phyloP scores from a whole-genome alignment of 2,797 vertebrate species.

The Peromyscus aztecus region DNA sequence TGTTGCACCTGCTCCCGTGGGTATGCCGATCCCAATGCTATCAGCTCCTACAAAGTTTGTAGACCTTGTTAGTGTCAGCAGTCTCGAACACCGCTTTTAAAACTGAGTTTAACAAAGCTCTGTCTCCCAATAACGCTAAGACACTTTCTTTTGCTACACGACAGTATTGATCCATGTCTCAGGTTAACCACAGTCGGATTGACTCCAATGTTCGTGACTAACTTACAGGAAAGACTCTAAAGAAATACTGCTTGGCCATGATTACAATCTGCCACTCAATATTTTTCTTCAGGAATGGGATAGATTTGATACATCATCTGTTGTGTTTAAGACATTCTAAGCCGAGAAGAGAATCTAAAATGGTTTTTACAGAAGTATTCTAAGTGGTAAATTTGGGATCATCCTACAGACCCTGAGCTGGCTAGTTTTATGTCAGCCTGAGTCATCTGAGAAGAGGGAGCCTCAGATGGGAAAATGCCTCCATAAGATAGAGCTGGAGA shows the following conservation, averaged over 20 bases:
- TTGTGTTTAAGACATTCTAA: conserved; percentile 52
- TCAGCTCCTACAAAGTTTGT: not conserved
- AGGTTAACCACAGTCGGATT: not conserved
- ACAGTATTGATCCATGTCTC: not conserved
- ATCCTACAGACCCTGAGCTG: not conserved
- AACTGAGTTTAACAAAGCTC: not conserved
- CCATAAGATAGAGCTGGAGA: not conserved
- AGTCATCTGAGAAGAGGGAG: not conserved
- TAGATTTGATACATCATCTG: conserved; percentile 1
- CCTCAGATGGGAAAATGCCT: not conserved
- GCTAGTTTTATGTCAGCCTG: not conserved
- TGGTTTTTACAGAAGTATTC: conserved; percentile 32
- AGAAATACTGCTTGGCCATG: not conserved
- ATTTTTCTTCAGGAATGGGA: conserved; percentile 16
- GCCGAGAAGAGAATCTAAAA: conserved; percentile 15
- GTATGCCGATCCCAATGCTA: not conserved
- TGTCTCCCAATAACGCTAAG: not conserved
- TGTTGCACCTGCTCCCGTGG: not conserved
- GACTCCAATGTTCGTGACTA: not conserved
- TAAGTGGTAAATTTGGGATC: conserved; percentile 50
- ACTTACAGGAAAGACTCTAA: conserved; percentile 46
- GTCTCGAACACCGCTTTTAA: not conserved
- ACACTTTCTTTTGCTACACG: not conserved
- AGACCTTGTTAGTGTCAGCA: not conserved
- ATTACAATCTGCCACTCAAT: conserved; percentile 24